These are phyloP conservation scores for Macrosteles quadrilineatus DNA, from an alignment of 1,140 invertebrate genomes.

Conservation along the genomic window DNA sequence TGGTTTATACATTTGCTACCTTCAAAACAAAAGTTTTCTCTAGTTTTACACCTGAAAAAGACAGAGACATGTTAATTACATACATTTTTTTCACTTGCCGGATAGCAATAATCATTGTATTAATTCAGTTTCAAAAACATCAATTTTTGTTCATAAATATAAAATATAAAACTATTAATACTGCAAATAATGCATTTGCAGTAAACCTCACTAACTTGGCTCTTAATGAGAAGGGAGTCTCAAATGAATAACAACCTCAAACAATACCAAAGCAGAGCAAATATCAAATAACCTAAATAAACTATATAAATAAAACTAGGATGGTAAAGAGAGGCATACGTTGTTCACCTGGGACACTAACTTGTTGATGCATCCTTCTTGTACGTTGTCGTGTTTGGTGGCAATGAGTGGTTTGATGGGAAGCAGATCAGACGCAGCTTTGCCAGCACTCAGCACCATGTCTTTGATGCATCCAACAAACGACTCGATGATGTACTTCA, in stretches of 20 bases:
- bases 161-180: too few species aligned
- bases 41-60: constrained; percentile 63
- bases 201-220: too few species aligned
- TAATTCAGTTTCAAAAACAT: neutral
- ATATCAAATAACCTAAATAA: too few species aligned
- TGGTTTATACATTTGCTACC: constrained; percentile 86
- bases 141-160: too few species aligned
- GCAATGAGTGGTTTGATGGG: constrained; percentile 78
- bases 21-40: constrained; percentile 80
- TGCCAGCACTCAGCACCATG: constrained; percentile 78
- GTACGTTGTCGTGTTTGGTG: constrained; percentile 82
- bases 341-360: constrained; percentile 42
- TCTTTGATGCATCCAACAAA: constrained; percentile 90
- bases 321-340: too few species aligned
- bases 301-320: too few species aligned
- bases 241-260: too few species aligned
- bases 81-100: too few species aligned
- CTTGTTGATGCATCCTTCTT: constrained; percentile 81
- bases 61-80: constrained; percentile 18
- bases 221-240: too few species aligned
- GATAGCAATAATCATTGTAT: too few species aligned
- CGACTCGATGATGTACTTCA: constrained; percentile 88
- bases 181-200: too few species aligned
- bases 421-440: constrained; percentile 76
- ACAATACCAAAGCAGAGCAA: too few species aligned